phyloP scores from a whole-genome alignment of 2,113 vertebrate species.

The Rhabdomys dilectus region DNA sequence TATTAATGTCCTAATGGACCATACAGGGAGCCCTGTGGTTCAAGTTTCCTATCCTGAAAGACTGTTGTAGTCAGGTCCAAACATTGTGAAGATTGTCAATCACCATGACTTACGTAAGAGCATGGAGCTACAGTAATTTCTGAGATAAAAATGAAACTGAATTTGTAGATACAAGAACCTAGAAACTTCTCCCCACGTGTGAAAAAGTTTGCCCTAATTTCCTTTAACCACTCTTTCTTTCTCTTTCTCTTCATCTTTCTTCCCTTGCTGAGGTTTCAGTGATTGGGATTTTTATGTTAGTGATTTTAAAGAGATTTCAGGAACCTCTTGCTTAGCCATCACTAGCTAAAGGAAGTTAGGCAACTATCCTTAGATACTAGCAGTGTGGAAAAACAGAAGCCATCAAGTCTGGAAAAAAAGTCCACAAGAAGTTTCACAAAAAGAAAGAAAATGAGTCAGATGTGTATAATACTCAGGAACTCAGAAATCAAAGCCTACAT shows the following conservation, averaged over 20 bases:
- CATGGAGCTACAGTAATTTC: conserved; percentile 27
- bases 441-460: background rate
- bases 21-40: background rate
- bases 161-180: background rate
- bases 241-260: conserved; percentile 29
- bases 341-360: background rate
- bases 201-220: background rate
- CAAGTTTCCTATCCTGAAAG: conserved; percentile 25
- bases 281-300: background rate
- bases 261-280: background rate
- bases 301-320: background rate
- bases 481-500: background rate
- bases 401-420: conserved; percentile 13
- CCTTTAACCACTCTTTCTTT: background rate
- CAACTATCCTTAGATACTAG: background rate
- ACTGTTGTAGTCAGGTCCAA: background rate
- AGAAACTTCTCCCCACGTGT: background rate
- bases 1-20: conserved; percentile 8
- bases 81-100: background rate
- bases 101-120: background rate
- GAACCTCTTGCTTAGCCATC: background rate
- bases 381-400: background rate
- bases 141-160: background rate
- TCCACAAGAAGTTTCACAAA: conserved; percentile 16
- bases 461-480: background rate